Base-by-base conservation (phyloP, 2,888 invertebrate genomes). In the Conistra vaccinii region DNA sequence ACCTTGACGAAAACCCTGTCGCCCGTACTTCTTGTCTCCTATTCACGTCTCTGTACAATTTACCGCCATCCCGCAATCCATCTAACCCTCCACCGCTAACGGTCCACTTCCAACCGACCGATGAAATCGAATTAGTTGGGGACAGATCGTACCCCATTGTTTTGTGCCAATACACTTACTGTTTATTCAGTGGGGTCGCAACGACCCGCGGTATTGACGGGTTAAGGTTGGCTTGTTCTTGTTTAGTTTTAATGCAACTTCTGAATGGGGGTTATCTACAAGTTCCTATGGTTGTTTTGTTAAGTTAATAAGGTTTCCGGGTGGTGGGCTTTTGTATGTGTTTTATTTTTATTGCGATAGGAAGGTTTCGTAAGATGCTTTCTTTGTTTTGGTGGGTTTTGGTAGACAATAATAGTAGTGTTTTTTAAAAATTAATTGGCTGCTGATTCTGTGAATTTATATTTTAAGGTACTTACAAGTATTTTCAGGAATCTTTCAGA, bases 91-190 rank as follows among this genome's bases (percentile, higher is more conserved):
- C 63, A 48, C 81, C 75, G 32, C 79, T 79, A 84, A 83, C 87
- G 67, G 74, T 53, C 73, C 77, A 82, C 77, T 81, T 66, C 32
- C 80, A 69, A 73, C 69, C 77, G 73, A 79, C 62, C 77, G 74
- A 76, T 75, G 83, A 81, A 87, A 87, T 86, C 80, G 87, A 88
- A 87, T 87, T 88, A 87, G 86, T 82, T 73, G 67, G 76, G 82
- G 76, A 85, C 79, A 82, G 83, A 80, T 79, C 68, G 82, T 72
- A 77, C 72, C 82, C 80, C 85, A 80, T 86, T 88, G 88, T 86
- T 88, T 86, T 67, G 73, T 72, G 73, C 73, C 86, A 84, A 87
- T 86, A 87, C 80, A 88, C 88, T 86, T 86, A 84, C 82, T 78
- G 78, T 86, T 86, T 86, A 86, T 79, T 81, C 73, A 78, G 83